Evolutionary conservation across 2,797 vertebrate species (phyloP).

Genomic region (Ptychadena robeensis): DNA sequence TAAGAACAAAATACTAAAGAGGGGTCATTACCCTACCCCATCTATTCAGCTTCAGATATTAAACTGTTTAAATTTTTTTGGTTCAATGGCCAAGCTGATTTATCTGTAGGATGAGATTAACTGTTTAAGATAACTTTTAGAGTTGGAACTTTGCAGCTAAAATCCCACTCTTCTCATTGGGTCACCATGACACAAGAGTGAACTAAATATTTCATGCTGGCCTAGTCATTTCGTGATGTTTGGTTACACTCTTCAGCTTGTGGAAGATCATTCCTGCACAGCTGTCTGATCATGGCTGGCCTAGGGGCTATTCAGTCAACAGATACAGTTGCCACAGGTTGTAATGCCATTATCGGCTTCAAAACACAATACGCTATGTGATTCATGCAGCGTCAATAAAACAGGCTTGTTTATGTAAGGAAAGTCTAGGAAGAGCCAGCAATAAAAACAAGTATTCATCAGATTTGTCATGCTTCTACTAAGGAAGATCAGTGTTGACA

Average conservation of each 20-base stretch:
- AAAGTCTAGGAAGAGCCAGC: conserved; percentile 13
- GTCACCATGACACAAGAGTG: not conserved
- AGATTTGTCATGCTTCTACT: conserved; percentile 39
- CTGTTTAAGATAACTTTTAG: too few species aligned
- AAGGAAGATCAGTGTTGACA: conserved; percentile 49
- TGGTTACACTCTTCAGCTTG: not conserved
- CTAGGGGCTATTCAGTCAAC: not conserved
- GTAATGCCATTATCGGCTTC: conserved; percentile 21
- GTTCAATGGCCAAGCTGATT: too few species aligned
- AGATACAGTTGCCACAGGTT: conserved; percentile 14
- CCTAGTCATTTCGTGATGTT: not conserved
- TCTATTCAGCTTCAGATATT: too few species aligned
- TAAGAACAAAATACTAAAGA: too few species aligned
- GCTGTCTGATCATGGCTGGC: not conserved
- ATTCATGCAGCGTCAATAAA: conserved; percentile 2
- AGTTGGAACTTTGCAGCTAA: not conserved
- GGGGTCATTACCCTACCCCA: too few species aligned
- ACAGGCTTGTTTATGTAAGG: conserved; percentile 19
- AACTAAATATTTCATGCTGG: too few species aligned
- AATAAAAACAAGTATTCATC: conserved; percentile 42
- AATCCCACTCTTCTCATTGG: not conserved
- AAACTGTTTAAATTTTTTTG: too few species aligned
- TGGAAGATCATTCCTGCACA: not conserved
- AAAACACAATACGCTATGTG: conserved; percentile 2
- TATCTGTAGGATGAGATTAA: too few species aligned